Evolutionary conservation across 2,888 invertebrate genomes (phyloP), one percentile per base, ranked within the genome.

Genomic region (Sphaerophoria rueppellii): DNA sequence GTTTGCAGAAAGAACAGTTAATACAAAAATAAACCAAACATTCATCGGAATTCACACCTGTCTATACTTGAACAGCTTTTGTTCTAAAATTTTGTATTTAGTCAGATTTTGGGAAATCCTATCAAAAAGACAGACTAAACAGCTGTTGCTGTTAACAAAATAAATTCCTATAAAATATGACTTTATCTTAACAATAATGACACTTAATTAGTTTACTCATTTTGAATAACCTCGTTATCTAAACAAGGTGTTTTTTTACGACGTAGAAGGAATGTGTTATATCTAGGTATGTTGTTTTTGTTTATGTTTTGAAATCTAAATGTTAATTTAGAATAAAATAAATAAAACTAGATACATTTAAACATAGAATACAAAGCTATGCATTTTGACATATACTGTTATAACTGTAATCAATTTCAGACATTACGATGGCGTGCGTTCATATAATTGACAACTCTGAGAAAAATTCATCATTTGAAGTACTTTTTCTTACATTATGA

Each of bases 31-130:
- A 55, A 9, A 16, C 12, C 32, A 48, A 43, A 34, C 48, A 52
- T 43, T 34, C 37, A 14, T 34, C 61, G 79, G 70, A 81, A 81
- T 75, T 58, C 46, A 12, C 46, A 65, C 24, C 35, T 37, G 70
- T 24, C 16, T 61, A 57, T 50, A 61, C 61, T 67, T 61, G 12
- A 14, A 43, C 34, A 37, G 16, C 9, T 43, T 11, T 48, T 32
- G 16, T 72, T 34, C 37, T 61, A 0, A 24, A 24, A 24, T 24
- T 32, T 14, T 50, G 37, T 9, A 6, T 34, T 58, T 12, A 43
- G 43, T 24, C 63, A 63, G 63, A 63, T 79, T 74, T 69, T 48
- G 79, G 79, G 52, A 80, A 80, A 80, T 50, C 67, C 54, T 37
- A 37, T 14, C 2, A 24, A 24, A 24, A 67, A 43, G 43, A 24